phyloP scores from a whole-genome alignment of 2,888 invertebrate species.

The Corythucha ciliata region DNA sequence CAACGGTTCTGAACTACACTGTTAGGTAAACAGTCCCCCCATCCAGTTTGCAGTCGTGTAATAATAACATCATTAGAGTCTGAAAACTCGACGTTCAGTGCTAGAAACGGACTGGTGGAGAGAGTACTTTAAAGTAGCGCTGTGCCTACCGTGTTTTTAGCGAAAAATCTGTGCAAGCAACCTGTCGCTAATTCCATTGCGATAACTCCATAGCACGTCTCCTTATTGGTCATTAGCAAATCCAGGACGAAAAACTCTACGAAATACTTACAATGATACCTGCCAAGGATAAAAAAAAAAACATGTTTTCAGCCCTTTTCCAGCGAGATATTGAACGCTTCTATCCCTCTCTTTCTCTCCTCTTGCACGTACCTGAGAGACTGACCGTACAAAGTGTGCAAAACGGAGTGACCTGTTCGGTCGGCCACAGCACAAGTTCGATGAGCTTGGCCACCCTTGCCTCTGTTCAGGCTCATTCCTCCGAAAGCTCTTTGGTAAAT shows the following conservation, averaged over 20 bases:
- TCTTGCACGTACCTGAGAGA: slow-evolving; percentile 63
- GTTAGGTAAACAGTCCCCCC: no score
- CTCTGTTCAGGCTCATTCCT: slow-evolving; percentile 92
- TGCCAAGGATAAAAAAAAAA: slow-evolving; percentile 12
- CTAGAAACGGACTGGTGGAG: no score
- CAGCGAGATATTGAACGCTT: no score
- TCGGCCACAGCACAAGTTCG: slow-evolving; percentile 97
- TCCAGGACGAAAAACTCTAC: slow-evolving; percentile 98
- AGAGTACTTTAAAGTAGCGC: no score
- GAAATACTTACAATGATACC: slow-evolving; percentile 94
- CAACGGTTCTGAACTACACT: no score
- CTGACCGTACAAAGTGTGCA: slow-evolving; percentile 96
- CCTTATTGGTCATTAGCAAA: slow-evolving; percentile 81
- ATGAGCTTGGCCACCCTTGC: slow-evolving; percentile 96
- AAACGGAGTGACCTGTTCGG: slow-evolving; percentile 92
- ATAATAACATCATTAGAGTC: no score
- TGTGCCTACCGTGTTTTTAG: slow-evolving; percentile 61
- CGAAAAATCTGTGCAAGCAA: slow-evolving; percentile 76
- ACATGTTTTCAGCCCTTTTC: background rate
- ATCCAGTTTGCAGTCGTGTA: no score
- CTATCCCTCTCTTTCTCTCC: background rate
- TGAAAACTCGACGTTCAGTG: no score
- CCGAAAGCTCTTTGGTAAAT: slow-evolving; percentile 99
- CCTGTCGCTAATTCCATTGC: slow-evolving; percentile 95
- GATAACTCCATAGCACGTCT: slow-evolving; percentile 84